These are phyloP conservation scores for Ibycter americanus DNA, from an alignment of 2,797 vertebrate species.

Conservation along the genomic window DNA sequence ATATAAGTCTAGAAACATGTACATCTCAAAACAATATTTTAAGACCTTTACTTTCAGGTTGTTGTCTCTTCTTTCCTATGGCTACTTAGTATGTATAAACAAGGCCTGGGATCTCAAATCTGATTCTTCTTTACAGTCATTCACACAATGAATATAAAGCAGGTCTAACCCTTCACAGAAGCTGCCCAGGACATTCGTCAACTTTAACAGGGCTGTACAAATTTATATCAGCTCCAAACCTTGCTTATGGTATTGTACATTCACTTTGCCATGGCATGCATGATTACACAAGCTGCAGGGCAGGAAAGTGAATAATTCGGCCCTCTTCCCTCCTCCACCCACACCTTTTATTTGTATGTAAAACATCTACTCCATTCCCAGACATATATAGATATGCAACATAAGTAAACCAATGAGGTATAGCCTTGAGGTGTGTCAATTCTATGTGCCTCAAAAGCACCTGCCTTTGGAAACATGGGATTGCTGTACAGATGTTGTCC, in stretches of 20 bases:
- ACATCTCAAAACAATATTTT: not conserved
- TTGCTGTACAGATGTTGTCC: not conserved
- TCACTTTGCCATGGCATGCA: not conserved
- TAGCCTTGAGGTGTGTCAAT: not conserved
- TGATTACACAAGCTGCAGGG: conserved; percentile 30
- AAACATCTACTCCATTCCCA: not conserved
- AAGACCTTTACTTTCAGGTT: not conserved
- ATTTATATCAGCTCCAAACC: not conserved
- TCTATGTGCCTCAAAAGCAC: not conserved
- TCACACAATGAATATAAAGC: not conserved
- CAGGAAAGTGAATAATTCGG: conserved; percentile 20
- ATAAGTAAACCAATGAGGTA: conserved; percentile 10
- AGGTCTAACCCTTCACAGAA: not conserved
- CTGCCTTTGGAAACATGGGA: not conserved
- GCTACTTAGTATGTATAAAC: not conserved
- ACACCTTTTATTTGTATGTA: not conserved
- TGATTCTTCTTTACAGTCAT: not conserved
- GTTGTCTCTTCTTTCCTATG: not conserved
- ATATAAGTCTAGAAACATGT: not conserved
- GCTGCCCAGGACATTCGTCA: not conserved
- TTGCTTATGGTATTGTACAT: conserved; percentile 2
- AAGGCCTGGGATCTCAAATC: not conserved
- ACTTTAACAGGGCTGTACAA: not conserved
- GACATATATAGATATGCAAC: not conserved
- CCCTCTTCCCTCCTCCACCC: not conserved